A percentile compares a stretch with the other conserved stretches of the same genome.
These are phyloP conservation scores for Ormyrus rosae DNA, from an alignment of 2,888 invertebrate genomes.

Conservation along the genomic window DNA sequence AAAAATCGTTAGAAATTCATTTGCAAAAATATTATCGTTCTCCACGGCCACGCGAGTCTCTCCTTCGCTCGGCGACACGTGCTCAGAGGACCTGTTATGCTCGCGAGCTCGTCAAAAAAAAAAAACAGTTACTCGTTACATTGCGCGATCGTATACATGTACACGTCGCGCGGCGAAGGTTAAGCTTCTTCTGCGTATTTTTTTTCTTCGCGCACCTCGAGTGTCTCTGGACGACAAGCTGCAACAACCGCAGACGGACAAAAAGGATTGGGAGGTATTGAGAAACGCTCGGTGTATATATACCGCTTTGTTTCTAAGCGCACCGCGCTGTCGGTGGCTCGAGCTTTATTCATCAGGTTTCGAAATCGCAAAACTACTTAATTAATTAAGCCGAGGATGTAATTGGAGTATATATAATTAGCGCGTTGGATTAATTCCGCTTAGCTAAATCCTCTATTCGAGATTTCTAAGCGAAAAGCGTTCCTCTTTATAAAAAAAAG, in stretches of 20 bases:
- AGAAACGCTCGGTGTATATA: too few relatives aligned
- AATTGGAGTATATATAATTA: slow-evolving; percentile 13
- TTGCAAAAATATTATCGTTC: too few relatives aligned
- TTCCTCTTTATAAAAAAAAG: too few relatives aligned
- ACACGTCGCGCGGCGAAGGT: slow-evolving; percentile 27
- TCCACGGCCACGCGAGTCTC: too few relatives aligned
- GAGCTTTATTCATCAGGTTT: too few relatives aligned
- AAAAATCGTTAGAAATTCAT: too few relatives aligned
- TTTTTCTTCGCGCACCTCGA: not conserved
- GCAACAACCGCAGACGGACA: not conserved
- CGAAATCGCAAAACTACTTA: slow-evolving; percentile 1
- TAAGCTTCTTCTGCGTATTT: slow-evolving; percentile 29
- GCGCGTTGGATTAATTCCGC: not conserved
- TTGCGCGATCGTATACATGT: slow-evolving; percentile 11
- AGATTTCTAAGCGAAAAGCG: not conserved
- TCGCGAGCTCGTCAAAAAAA: too few relatives aligned
- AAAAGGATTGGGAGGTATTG: not conserved
- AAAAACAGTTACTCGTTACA: slow-evolving; percentile 39
- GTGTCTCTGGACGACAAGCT: not conserved
- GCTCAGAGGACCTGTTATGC: too few relatives aligned
- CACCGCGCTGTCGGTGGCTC: too few relatives aligned
- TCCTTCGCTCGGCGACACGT: too few relatives aligned
- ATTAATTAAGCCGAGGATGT: slow-evolving; percentile 28
- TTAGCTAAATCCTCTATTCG: not conserved
- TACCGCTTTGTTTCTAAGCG: too few relatives aligned